Conservation (phyloP, 2,797 vertebrate species). For the Spinus pinus region DNA sequence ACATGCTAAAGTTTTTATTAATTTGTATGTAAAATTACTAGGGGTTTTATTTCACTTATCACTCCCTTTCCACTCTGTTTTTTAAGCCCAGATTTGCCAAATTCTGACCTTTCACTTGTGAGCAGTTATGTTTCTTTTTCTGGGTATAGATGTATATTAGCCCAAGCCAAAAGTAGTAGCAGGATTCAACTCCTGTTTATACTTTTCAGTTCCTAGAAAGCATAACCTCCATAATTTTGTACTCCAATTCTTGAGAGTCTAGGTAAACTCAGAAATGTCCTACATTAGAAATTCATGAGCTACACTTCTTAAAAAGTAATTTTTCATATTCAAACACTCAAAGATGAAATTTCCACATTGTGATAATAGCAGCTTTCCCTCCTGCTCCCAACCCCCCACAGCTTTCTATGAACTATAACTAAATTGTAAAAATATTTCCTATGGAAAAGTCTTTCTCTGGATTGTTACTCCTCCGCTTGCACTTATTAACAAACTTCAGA, state of each 20-base stretch:
- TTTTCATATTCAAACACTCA: not conserved
- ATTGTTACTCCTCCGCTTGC: not conserved
- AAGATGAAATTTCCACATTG: not conserved
- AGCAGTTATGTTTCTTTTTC: not conserved
- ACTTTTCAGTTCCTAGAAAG: not conserved
- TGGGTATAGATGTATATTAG: accelerated
- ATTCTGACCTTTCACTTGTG: not conserved
- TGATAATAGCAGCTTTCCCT: not conserved
- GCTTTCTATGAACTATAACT: not conserved
- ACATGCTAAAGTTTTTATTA: not conserved
- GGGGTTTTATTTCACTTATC: not conserved
- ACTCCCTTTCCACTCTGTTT: not conserved
- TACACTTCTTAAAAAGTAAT: not conserved
- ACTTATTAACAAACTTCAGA: not conserved
- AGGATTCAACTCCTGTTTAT: not conserved
- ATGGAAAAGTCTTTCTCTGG: not conserved
- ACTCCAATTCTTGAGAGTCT: not conserved
- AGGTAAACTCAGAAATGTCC: not conserved
- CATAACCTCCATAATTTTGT: not conserved
- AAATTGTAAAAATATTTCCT: not conserved
- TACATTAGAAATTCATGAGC: not conserved
- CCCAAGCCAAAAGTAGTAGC: not conserved
- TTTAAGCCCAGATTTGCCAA: not conserved
- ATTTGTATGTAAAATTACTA: not conserved
- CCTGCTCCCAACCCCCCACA: accelerated